These are phyloP conservation scores for Mastomys natalensis DNA, from an alignment of 2,113 vertebrate genomes.

Conservation along the genomic window DNA sequence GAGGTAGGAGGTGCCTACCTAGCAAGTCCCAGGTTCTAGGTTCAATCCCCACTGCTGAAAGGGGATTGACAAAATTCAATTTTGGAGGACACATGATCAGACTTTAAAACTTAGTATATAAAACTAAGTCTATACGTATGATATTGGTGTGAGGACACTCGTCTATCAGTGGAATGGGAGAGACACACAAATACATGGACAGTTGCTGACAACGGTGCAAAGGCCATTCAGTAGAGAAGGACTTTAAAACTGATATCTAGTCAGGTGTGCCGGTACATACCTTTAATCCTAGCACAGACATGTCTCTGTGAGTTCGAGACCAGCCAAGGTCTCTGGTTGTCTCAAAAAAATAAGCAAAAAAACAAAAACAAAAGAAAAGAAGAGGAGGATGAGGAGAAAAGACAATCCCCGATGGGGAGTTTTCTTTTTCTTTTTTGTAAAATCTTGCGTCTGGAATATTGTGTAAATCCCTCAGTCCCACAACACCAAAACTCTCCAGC, in stretches of 20 bases:
- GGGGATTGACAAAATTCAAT: neutral
- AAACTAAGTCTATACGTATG: too few species aligned
- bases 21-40: too few species aligned
- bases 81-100: neutral
- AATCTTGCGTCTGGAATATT: neutral
- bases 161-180: accelerated
- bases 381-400: neutral
- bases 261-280: too few species aligned
- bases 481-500: neutral
- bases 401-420: neutral
- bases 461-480: neutral
- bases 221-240: neutral
- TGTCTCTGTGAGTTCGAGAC: neutral
- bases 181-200: neutral
- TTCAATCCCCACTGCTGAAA: neutral
- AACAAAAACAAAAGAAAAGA: neutral
- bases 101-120: neutral
- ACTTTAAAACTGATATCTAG: neutral
- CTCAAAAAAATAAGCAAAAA: neutral
- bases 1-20: neutral
- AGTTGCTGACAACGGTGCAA: neutral
- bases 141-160: too few species aligned
- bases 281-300: neutral
- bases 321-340: neutral
- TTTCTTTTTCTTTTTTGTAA: neutral